These are phyloP conservation scores for Phataginus tetradactyla DNA, from an alignment of 2,797 vertebrate genomes.

Conservation along the genomic window DNA sequence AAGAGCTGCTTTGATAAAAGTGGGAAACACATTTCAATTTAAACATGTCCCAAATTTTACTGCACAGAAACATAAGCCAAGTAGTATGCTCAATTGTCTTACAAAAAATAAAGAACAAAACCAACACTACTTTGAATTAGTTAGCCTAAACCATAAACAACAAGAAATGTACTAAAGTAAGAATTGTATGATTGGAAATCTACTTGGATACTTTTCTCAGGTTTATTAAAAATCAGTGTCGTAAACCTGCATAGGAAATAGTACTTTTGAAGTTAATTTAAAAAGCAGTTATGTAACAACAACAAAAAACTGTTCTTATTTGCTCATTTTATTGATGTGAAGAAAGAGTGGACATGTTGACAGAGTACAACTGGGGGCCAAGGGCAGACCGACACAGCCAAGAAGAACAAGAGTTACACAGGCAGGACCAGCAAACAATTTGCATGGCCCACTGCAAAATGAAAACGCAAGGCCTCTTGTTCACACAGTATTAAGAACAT, in stretches of 20 bases:
- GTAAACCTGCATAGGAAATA: neutral
- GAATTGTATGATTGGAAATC: neutral
- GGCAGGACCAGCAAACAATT: neutral
- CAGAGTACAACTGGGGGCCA: neutral
- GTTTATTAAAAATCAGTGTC: conserved; percentile 2
- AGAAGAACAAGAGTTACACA: neutral
- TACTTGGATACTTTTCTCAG: neutral
- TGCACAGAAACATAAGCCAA: conserved; percentile 17
- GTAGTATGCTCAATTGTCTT: neutral
- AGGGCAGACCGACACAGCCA: neutral
- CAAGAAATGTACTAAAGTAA: neutral
- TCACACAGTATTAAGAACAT: neutral
- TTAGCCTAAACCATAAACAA: neutral
- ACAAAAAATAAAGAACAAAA: neutral
- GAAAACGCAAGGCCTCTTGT: neutral
- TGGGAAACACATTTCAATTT: neutral
- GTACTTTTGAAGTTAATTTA: neutral
- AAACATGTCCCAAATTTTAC: neutral
- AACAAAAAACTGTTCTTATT: neutral
- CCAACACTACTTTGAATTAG: neutral
- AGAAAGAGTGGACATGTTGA: neutral
- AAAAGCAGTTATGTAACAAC: neutral
- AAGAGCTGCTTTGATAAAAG: neutral
- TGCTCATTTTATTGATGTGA: conserved; percentile 30
- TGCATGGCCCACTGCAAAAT: neutral